Base-by-base conservation (phyloP, 2,113 vertebrate genomes). In the Sceloporus undulatus region DNA sequence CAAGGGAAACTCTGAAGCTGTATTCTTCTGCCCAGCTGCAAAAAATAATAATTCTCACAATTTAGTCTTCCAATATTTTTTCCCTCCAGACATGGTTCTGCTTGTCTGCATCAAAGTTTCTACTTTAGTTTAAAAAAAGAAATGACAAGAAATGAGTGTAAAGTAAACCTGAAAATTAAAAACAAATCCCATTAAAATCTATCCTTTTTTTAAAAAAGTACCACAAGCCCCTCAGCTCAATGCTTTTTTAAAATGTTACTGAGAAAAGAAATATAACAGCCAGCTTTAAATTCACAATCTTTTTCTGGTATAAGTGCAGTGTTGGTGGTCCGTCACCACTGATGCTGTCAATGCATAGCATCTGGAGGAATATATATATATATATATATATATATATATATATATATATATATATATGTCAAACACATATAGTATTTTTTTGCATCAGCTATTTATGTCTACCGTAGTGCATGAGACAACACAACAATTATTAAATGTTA, bases 31-130 rank as follows among this genome's bases (percentile, higher is more conserved):
- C 5, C 38, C 68, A n/a, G 83, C 38, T 73, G 16, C 79, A 56
- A 79, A 84, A 92, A 83, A 34, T 27, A 74, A 59, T 84, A 59
- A 62, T 91, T 74, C 9, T 85, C 86, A 84, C 13, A 42, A 25
- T 83, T 89, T 75, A 48, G 5, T 34, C 5, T 21, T 25, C 80
- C 70, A 38, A 66, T 9, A 9, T 4, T 79, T 74, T 62, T 1
- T 2, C 42, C 38, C 29, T 40, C 29, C 65, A 80, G 52, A 13
- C n/a, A 80, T 2, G 78, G 76, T 1, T 34, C 34, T 74, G 62
- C 25, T 1, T 4, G 78, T 52, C 79, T 86, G 9, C 86, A 2
- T 82, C 1, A 86, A 65, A 52, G 66, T 73, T 18, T 87, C 66
- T 65, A 19, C 34, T 34, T 86, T 38, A 38, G 48, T 79, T 77